Evolutionary conservation across 2,113 vertebrate genomes (phyloP).

Genomic region (Microcebus lehilahytsara): DNA sequence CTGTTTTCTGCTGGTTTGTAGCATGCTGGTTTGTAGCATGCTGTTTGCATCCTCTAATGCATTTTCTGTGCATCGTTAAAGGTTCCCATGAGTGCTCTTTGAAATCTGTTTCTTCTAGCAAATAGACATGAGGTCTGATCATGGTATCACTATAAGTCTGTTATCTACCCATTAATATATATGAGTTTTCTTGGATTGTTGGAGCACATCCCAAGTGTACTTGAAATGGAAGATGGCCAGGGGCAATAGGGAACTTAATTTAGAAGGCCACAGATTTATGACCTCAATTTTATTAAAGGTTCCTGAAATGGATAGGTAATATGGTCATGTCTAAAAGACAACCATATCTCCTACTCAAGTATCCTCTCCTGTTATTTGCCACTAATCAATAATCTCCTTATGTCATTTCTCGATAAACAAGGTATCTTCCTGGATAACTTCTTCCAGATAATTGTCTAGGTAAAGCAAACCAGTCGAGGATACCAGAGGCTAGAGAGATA

Average conservation of each 20-base stretch:
- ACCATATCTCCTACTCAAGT: neutral
- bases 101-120: neutral
- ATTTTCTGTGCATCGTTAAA: neutral
- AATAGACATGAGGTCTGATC: neutral
- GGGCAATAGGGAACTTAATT: neutral
- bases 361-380: neutral
- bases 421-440: neutral
- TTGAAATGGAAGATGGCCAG: neutral
- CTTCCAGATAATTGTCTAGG: slow-evolving; percentile 7
- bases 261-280: neutral
- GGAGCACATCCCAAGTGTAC: neutral
- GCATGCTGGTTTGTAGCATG: neutral
- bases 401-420: neutral
- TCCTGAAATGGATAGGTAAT: neutral
- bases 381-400: neutral
- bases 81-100: neutral
- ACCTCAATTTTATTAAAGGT: neutral
- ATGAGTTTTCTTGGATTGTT: neutral
- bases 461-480: neutral
- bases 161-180: neutral
- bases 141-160: neutral
- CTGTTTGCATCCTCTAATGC: neutral
- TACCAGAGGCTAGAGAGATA: neutral
- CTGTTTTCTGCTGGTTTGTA: neutral
- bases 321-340: neutral